phyloP scores from a whole-genome alignment of 2,888 invertebrate genomes.

The Rhagium mordax region DNA sequence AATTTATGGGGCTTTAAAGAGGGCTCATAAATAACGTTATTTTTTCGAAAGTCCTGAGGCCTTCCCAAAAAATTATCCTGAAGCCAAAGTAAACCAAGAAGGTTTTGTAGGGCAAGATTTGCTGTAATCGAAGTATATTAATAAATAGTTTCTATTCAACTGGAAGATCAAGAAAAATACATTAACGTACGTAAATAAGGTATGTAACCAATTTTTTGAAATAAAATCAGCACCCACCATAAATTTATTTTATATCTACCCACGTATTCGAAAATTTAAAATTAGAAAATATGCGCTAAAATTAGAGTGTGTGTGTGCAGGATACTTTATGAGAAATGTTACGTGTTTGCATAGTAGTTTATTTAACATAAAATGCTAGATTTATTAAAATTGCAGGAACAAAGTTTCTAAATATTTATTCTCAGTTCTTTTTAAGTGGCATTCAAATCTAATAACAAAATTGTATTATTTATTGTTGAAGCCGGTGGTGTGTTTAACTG shows the following conservation, averaged over 20 bases:
- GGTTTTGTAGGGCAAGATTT: too few relatives aligned
- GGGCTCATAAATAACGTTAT: too few relatives aligned
- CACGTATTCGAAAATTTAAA: neutral
- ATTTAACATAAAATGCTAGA: neutral
- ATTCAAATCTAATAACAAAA: neutral
- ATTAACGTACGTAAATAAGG: neutral
- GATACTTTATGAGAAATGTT: neutral
- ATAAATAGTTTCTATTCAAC: neutral
- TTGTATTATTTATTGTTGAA: neutral
- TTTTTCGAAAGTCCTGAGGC: too few relatives aligned
- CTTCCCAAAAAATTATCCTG: too few relatives aligned
- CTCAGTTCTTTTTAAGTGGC: neutral
- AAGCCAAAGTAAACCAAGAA: too few relatives aligned
- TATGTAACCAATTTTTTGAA: neutral
- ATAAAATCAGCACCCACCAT: neutral
- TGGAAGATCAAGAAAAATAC: neutral
- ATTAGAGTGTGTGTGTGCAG: neutral
- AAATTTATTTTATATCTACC: neutral
- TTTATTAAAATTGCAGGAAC: neutral
- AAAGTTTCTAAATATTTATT: neutral
- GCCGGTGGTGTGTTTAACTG: neutral
- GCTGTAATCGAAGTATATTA: too few relatives aligned
- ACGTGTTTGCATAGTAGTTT: neutral
- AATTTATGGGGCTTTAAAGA: too few relatives aligned
- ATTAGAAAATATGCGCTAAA: constrained; percentile 2